phyloP scores from a whole-genome alignment of 2,888 invertebrate species.

The Andrena bucephala region DNA sequence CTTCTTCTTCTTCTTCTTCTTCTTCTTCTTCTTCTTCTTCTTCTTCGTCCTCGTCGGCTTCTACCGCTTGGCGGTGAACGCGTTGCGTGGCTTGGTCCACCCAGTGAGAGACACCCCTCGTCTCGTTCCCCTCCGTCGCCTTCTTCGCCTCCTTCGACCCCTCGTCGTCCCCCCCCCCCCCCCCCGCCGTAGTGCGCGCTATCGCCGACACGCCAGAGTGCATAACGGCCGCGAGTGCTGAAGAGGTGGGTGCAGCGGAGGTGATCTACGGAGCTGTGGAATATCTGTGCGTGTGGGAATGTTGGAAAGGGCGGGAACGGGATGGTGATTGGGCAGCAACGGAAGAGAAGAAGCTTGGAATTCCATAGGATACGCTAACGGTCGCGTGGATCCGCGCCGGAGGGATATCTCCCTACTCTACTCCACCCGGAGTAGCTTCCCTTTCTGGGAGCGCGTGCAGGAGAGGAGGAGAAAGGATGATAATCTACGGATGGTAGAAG shows the following conservation, averaged over 20 bases:
- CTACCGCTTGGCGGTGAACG: too few relatives aligned
- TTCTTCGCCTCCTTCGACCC: too few relatives aligned
- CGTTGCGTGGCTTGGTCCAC: too few relatives aligned
- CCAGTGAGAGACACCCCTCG: too few relatives aligned
- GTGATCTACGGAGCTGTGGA: conserved; percentile 39
- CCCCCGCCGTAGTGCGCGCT: too few relatives aligned
- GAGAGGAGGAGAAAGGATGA: background rate
- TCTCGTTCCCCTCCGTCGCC: too few relatives aligned
- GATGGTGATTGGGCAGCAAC: conserved; percentile 28
- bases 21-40: background rate
- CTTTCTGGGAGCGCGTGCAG: background rate
- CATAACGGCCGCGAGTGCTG: background rate
- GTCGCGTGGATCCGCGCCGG: background rate
- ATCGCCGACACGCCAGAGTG: too few relatives aligned
- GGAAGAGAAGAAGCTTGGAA: conserved; percentile 8
- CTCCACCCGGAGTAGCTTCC: background rate
- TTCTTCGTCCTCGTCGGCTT: too few relatives aligned
- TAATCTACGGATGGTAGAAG: background rate
- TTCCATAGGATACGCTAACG: background rate
- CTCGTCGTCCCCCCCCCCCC: too few relatives aligned
- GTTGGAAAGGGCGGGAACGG: conserved; percentile 36
- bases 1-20: background rate
- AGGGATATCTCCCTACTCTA: background rate
- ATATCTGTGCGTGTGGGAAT: conserved; percentile 38
- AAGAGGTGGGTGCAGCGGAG: conserved; percentile 33